Base-by-base conservation (phyloP, 2,797 vertebrate species). In the Ceryle rudis region DNA sequence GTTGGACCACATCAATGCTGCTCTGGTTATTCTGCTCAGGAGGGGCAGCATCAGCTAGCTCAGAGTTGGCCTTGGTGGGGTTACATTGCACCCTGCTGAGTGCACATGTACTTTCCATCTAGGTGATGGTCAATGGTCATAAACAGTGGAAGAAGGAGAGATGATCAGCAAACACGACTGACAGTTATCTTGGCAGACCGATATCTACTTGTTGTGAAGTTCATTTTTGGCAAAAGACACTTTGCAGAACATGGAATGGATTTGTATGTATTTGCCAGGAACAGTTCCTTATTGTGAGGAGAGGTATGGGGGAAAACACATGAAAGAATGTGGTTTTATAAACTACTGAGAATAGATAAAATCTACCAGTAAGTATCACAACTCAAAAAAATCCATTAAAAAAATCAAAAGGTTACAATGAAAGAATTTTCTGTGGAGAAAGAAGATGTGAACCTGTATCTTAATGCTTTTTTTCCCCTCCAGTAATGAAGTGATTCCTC, bases 241-340 rank as follows among this genome's bases (percentile, higher is more conserved):
- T 83, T 67, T 0, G 3, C 39, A 66, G 52, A 37, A 8, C 6
- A 3, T 1, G 1, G 65, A 15, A 44, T n/a, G 31, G 18, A 20
- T 82, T 58, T 2, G 0, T 31, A 9, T 5, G 19, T 26, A 10
- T 70, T 79, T 55, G 26, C 64, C 37, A 28, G 41, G 57, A 86
- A 19, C 8, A 9, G 7, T 12, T 91, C 28, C 29, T 58, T 29
- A 6, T 4, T 42, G 20, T n/a, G 54, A 55, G 54, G 57, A 80
- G 46, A 74, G 26, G 14, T 18, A 5, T 14, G 14, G 33, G 16
- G 0, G 14, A 64, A 74, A 79, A 29, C 5, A 9, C 31, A 16
- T 3, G 33, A 54, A 85, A 61, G 16, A 21, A 11, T 46, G 23
- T 25, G 44, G 9, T 81, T 82, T 73, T 51, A 31, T 65, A 75